These are phyloP conservation scores for Archaeoteleia sp. DNA, from an alignment of 2,888 invertebrate species.

Conservation along the genomic window DNA sequence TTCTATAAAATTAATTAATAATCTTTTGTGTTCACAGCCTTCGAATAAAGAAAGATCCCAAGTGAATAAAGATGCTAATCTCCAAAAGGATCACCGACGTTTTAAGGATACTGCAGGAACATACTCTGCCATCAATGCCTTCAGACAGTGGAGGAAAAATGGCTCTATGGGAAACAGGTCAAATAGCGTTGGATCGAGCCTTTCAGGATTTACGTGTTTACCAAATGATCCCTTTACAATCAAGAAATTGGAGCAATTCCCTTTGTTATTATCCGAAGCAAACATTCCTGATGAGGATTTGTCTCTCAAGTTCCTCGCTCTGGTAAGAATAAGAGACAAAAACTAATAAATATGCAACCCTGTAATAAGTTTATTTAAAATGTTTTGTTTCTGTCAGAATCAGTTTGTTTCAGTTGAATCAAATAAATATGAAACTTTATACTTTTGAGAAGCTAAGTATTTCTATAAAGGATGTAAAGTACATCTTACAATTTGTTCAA, in stretches of 20 bases:
- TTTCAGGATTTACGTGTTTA: constrained; percentile 4
- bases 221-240: constrained; percentile 35
- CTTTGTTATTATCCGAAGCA: constrained; percentile 65
- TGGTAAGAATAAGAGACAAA: constrained; percentile 65
- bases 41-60: constrained; percentile 60
- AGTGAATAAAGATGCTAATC: constrained; percentile 56
- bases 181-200: constrained; percentile 54
- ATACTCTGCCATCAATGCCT: constrained; percentile 59
- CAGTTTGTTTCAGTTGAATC: no score
- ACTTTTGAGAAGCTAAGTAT: no score
- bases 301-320: constrained; percentile 71
- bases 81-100: constrained; percentile 58
- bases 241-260: constrained; percentile 67
- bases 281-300: constrained; percentile 69
- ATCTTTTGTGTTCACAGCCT: no score
- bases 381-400: no score
- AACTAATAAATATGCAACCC: no score
- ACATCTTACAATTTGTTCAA: no score
- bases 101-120: constrained; percentile 58
- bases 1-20: no score
- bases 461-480: no score
- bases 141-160: constrained; percentile 68
- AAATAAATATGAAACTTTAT: no score
- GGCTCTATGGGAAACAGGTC: constrained; percentile 59
- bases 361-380: neutral